Base-by-base conservation (phyloP, 2,797 vertebrate genomes). In the Denticeps clupeoides region DNA sequence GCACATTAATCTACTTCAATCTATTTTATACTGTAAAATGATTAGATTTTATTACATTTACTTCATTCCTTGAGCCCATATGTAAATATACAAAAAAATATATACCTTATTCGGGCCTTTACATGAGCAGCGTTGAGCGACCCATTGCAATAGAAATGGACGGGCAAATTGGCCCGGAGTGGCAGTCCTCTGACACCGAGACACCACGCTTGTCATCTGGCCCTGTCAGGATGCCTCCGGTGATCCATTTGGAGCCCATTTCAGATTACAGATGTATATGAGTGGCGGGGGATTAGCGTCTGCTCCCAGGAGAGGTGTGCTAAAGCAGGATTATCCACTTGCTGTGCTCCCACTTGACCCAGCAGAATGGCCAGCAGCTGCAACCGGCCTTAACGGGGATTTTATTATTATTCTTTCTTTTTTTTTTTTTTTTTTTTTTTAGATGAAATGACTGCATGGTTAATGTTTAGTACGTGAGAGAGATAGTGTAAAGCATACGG, bases 351-450 rank as follows among this genome's bases (percentile, higher is more conserved):
- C 24, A 24, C 24, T 46, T 54, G 38, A 50, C 53, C 51, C 45
- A 24, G 45, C 56, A 54, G 51, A 50, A 50, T 46, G 35, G 16
- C 51, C 49, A 57, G 33, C 56, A 59, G 44, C 51, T 59, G 47
- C 53, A 51, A 35, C 27, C 41, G 38, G 24, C 49, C 53, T 49
- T 52, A 32, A 51, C 32, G 43, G 15, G n/a, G 41, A 19, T 37
- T 37, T 37, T 7, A 18, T 19, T 37, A 19, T 18, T 16, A 10
- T 19, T 37, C 18, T 18, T 4, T 10, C 27, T 18, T 18, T 4
- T 10, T 27, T 27, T 27, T 27, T 27, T 11, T 5, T 24, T 23
- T 5, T 8, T 26, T 25, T 10, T 26, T 15, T 15, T 7, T 15
- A 19, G 37, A 37, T 37, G 37, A 16, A 37, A 37, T 33, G 7